Conservation (phyloP, 2,797 vertebrate species). For the Pseudochirops corinnae region DNA sequence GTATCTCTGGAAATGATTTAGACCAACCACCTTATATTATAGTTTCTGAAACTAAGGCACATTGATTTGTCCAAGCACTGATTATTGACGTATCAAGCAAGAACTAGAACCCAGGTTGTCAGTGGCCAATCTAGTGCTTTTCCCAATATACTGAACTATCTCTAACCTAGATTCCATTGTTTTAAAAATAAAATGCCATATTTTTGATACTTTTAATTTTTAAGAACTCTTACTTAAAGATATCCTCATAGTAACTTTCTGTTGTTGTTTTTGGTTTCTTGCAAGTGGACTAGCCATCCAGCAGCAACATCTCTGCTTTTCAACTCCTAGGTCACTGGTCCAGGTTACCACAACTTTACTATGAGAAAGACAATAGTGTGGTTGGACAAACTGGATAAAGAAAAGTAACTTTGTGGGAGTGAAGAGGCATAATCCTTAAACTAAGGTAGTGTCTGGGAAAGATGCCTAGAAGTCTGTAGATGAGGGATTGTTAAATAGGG, state of each 20-base stretch:
- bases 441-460: background rate
- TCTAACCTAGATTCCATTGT: background rate
- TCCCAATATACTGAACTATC: background rate
- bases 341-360: conserved; percentile 59
- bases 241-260: conserved; percentile 7
- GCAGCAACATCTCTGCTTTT: background rate
- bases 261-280: conserved; percentile 17
- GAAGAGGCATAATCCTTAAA: background rate
- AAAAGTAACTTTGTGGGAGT: conserved; percentile 25
- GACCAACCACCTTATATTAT: background rate
- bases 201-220: conserved; percentile 30
- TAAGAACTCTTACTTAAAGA: conserved; percentile 15
- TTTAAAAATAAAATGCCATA: conserved; percentile 29
- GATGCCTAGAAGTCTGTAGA: background rate
- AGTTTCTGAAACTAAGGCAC: background rate
- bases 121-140: background rate
- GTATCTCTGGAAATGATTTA: background rate
- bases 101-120: background rate
- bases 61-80: background rate
- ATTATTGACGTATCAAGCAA: background rate
- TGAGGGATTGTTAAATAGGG: background rate
- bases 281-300: background rate
- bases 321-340: conserved; percentile 26
- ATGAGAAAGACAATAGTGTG: conserved; percentile 13
- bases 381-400: conserved; percentile 12